These are phyloP conservation scores for Urocyon cinereoargenteus DNA, from an alignment of 2,797 vertebrate genomes.

Conservation along the genomic window DNA sequence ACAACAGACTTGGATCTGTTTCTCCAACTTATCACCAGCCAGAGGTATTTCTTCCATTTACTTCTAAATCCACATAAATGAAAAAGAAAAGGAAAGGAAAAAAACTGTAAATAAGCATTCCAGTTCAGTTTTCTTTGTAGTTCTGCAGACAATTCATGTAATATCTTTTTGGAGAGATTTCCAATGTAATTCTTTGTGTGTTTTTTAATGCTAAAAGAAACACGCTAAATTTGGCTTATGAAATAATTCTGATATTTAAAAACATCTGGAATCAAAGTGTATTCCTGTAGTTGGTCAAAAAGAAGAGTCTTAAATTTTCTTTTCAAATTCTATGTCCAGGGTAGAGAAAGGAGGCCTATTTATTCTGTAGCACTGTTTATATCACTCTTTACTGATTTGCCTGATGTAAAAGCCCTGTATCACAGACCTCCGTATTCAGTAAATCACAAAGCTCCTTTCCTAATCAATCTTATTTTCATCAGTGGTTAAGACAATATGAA, in stretches of 20 bases:
- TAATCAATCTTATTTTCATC: conserved; percentile 46
- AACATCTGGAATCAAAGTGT: background rate
- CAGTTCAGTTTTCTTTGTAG: background rate
- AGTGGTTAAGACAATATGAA: conserved; percentile 7
- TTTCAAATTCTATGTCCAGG: background rate
- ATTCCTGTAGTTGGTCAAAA: background rate
- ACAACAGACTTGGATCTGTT: background rate
- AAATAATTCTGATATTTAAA: conserved; percentile 13
- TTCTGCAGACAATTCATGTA: background rate
- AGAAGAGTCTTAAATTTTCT: background rate
- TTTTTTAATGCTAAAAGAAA: conserved; percentile 25
- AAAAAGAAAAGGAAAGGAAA: background rate
- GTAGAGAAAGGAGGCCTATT: background rate
- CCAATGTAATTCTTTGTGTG: background rate
- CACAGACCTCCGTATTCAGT: background rate
- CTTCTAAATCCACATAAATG: background rate
- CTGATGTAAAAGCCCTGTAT: background rate
- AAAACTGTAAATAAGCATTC: background rate
- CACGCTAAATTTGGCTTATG: background rate
- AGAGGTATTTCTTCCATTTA: background rate
- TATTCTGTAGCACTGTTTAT: background rate
- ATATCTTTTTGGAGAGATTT: background rate
- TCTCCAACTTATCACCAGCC: background rate
- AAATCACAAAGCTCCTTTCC: background rate
- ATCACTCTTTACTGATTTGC: background rate